These are phyloP conservation scores for Diachasma alloeum DNA, from an alignment of 1,140 invertebrate genomes.

Conservation along the genomic window DNA sequence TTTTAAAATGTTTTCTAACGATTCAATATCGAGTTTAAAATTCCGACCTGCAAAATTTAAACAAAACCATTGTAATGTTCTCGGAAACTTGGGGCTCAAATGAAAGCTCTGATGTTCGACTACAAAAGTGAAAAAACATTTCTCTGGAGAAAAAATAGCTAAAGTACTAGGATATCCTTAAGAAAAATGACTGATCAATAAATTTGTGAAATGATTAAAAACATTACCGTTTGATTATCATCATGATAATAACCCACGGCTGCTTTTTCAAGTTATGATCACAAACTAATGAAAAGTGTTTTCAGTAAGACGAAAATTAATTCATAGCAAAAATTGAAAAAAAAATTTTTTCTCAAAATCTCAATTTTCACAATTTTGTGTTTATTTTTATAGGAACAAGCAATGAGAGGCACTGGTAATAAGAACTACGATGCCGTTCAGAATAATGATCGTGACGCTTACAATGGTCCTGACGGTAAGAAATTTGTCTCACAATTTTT, in stretches of 20 bases:
- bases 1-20: too few species aligned
- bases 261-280: slow-evolving; percentile 52
- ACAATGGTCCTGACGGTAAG: slow-evolving; percentile 58
- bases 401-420: slow-evolving; percentile 49
- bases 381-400: slow-evolving; percentile 55
- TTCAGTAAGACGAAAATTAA: neutral
- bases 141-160: too few species aligned
- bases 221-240: slow-evolving; percentile 61
- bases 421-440: slow-evolving; percentile 35
- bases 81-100: too few species aligned
- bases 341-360: too few species aligned
- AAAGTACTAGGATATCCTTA: too few species aligned
- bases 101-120: too few species aligned
- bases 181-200: too few species aligned
- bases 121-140: too few species aligned
- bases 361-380: slow-evolving; percentile 16
- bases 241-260: slow-evolving; percentile 56
- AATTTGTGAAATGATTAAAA: slow-evolving; percentile 55
- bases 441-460: slow-evolving; percentile 57
- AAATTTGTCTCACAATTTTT: slow-evolving; percentile 29
- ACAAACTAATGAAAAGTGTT: neutral
- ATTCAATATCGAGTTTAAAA: too few species aligned
- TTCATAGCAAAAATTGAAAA: too few species aligned
- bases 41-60: too few species aligned
- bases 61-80: too few species aligned